These are phyloP conservation scores for Silurus asotus DNA, from an alignment of 2,113 vertebrate genomes.

Conservation along the genomic window DNA sequence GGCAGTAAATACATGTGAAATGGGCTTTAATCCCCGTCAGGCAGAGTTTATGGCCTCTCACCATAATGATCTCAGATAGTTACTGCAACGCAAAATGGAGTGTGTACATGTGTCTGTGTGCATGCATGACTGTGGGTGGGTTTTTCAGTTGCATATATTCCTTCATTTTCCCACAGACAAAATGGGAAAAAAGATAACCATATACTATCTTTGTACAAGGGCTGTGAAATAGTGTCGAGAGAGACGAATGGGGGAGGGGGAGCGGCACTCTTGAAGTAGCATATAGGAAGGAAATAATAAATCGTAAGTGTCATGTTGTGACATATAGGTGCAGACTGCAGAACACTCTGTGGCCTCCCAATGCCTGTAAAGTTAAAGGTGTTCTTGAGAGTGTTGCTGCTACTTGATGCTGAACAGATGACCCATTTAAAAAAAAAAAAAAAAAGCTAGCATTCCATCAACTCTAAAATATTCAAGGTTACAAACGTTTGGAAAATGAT, in stretches of 20 bases:
- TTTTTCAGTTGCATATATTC: conserved; percentile 8
- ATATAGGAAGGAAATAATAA: conserved; percentile 45
- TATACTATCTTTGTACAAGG: not conserved
- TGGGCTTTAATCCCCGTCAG: conserved; percentile 28
- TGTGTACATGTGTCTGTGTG: not conserved
- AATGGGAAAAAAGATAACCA: not conserved
- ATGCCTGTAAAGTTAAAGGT: conserved; percentile 31
- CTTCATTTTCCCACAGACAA: not conserved
- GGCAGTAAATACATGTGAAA: conserved; percentile 49
- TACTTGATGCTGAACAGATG: not conserved
- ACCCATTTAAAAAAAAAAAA: not conserved
- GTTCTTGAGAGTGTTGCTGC: conserved; percentile 12
- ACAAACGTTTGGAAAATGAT: not conserved
- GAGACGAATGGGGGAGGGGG: not conserved
- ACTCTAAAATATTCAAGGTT: not conserved
- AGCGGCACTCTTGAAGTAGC: conserved; percentile 9
- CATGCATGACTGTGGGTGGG: not conserved
- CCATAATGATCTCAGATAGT: not conserved
- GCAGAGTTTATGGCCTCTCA: conserved; percentile 34
- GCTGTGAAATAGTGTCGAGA: not conserved
- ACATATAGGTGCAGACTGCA: conserved; percentile 32
- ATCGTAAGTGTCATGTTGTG: conserved; percentile 22
- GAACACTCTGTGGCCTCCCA: conserved; percentile 19
- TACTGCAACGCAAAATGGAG: conserved; percentile 5
- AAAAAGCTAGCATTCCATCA: not conserved